Base-by-base conservation (phyloP, 1,140 invertebrate species). In the Philaenus spumarius region DNA sequence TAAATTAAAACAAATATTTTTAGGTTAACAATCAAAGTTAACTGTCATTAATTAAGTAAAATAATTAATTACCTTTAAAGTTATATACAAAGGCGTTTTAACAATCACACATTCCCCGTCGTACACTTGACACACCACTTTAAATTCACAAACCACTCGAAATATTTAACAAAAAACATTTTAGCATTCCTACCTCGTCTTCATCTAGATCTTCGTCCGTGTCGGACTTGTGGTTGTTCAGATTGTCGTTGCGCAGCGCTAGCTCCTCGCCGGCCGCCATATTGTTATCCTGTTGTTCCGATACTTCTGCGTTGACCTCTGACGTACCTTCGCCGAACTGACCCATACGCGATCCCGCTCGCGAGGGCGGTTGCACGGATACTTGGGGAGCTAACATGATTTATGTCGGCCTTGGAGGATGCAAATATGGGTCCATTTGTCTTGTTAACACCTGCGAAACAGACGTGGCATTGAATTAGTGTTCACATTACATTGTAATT, bases 181-280 rank as follows among this genome's bases (percentile, higher is more conserved):
- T 14, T 15, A 34, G 15, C 1, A 5, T 35, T n/a, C n/a, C n/a
- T 43, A 61, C 59, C 59, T 61, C 58, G 7, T 54, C 53, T 14
- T 61, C 59, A 15, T 55, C 52, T 2, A 50, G 14, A 17, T 61
- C 59, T 17, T 61, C 59, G 6, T 51, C 59, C 3, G 37, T n/a
- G 35, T 61, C 59, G 19, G 45, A 26, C n/a, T 55, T 20, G 39
- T 39, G 23, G 15, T 43, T 50, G 7, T 39, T n/a, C 50, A 11
- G 11, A 2, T 2, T 22, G 45, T 24, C 47, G 5, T 35, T 23
- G 5, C 54, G 15, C 30, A 6, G 23, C 46, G 23, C 39, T 30
- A 26, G 7, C 46, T 20, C 59, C 46, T 20, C 37, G 22, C 14
- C 22, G 7, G 14, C 59, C 45, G 52, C 59, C 59, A 35, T 26